Evolutionary conservation across 2,888 invertebrate genomes (phyloP).

Genomic region (Acanthosoma haemorrhoidale): DNA sequence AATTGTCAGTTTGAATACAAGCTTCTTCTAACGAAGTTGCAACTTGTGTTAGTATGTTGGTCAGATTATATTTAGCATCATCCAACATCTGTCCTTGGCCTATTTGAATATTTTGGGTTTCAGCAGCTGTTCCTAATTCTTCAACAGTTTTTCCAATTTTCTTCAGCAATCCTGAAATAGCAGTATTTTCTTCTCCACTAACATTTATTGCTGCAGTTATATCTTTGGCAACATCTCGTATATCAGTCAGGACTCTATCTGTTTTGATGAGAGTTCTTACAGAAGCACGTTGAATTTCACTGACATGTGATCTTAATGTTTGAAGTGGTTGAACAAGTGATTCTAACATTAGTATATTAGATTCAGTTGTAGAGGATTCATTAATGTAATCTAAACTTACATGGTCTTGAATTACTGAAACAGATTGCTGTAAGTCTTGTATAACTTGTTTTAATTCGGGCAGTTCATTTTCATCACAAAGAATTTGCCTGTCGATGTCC

Average conservation of each 20-base stretch:
- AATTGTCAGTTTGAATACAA: slow-evolving; percentile 30
- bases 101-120: slow-evolving; percentile 41
- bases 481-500: slow-evolving; percentile 37
- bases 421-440: slow-evolving; percentile 41
- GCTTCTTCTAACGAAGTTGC: slow-evolving; percentile 28
- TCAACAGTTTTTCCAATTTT: slow-evolving; percentile 44
- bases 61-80: slow-evolving; percentile 41
- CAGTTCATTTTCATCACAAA: slow-evolving; percentile 26
- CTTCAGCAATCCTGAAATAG: slow-evolving; percentile 17
- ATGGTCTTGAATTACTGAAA: slow-evolving; percentile 42
- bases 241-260: slow-evolving; percentile 30
- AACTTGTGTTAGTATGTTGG: slow-evolving; percentile 18
- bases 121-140: slow-evolving; percentile 46
- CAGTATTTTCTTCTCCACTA: slow-evolving; percentile 6
- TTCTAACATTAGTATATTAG: slow-evolving; percentile 41
- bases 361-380: slow-evolving; percentile 40
- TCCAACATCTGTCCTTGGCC: slow-evolving; percentile 39
- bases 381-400: slow-evolving; percentile 41
- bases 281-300: slow-evolving; percentile 33
- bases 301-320: slow-evolving; percentile 38
- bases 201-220: slow-evolving; percentile 24
- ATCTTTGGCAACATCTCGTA: slow-evolving; percentile 31
- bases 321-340: slow-evolving; percentile 41
- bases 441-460: slow-evolving; percentile 41
- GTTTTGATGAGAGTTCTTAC: slow-evolving; percentile 34